Evolutionary conservation across 2,113 vertebrate genomes (phyloP), one percentile per base, ranked within the genome.

Genomic region (Steatornis caripensis): DNA sequence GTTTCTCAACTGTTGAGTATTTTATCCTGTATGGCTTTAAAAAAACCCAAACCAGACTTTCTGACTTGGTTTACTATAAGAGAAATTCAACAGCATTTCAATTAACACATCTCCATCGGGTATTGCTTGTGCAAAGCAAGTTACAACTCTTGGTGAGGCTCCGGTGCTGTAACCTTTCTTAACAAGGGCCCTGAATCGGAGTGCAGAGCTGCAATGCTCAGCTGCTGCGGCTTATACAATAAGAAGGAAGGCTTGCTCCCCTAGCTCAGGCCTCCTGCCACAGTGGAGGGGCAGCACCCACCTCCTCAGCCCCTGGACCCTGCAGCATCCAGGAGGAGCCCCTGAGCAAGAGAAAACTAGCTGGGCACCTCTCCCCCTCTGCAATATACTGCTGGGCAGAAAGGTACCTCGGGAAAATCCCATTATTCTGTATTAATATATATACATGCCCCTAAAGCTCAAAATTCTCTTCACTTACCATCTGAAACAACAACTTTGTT

Each of bases 201-300:
- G 37, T 1, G 1, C 37, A 54, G 70, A 37, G 64, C 45, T 37
- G 23, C 62, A 11, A 12, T 0, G 2, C 54, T 46, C 3, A 4
- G 24, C 22, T 39, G 12, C 45, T 24, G 27, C 1, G 1, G 45
- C 27, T n/a, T n/a, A n/a, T 1, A 0, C 2, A 1, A 4, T 20
- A 55, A 61, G 41, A 32, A 87, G 36, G 12, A 7, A 87, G 51
- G 54, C 34, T 51, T 18, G 36, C 22, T 37, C 22, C 48, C 30
- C 26, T 11, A 10, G 37, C 34, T 65, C 62, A 46, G 62, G 43
- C 43, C 24, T 58, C 36, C 32, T 75, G 37, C 48, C 29, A 11
- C 22, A 37, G 57, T 3, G 1, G 20, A 75, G 34, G 39, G n/a
- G 24, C 75, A 65, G 55, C 34, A 27, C 55, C 8, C 17, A 41